Percentiles rank a stretch among this genome's conserved stretches.
Conservation (phyloP, 2,888 invertebrate species). For the Caenorhabditis wallacei region DNA sequence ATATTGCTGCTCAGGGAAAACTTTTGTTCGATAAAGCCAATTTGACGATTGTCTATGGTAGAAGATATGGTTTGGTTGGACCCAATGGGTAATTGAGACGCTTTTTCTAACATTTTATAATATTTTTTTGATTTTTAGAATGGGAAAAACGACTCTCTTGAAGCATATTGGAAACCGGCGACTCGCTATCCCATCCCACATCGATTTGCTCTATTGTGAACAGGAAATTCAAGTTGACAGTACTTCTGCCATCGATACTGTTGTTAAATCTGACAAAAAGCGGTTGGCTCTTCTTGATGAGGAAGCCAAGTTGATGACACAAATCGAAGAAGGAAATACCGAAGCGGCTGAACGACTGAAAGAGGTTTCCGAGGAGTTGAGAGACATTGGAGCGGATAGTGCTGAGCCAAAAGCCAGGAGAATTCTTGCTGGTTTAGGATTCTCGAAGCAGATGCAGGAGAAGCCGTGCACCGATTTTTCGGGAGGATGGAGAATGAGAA, state of each 20-base stretch:
- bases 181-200: constrained; percentile 95
- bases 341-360: constrained; percentile 89
- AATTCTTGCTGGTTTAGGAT: constrained; percentile 97
- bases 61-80: constrained; percentile 97
- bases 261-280: constrained; percentile 94
- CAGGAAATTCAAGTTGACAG: constrained; percentile 99
- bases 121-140: constrained; percentile 85
- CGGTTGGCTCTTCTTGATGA: constrained; percentile 90
- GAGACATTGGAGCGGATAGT: constrained; percentile 97
- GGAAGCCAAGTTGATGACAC: constrained; percentile 90
- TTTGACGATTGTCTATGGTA: constrained; percentile 93
- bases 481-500: constrained; percentile 97
- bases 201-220: constrained; percentile 97
- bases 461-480: constrained; percentile 86
- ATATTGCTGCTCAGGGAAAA: constrained; percentile 97
- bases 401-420: constrained; percentile 97
- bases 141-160: constrained; percentile 97
- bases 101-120: constrained; percentile 4
- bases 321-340: constrained; percentile 87
- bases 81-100: constrained; percentile 95
- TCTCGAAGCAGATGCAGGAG: constrained; percentile 89
- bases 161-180: constrained; percentile 94
- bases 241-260: constrained; percentile 93
- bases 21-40: constrained; percentile 97
- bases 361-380: constrained; percentile 90